Evolutionary conservation across 2,113 vertebrate species (phyloP), one percentile per base, ranked within the genome.

Genomic region (Mormoops blainvillei): DNA sequence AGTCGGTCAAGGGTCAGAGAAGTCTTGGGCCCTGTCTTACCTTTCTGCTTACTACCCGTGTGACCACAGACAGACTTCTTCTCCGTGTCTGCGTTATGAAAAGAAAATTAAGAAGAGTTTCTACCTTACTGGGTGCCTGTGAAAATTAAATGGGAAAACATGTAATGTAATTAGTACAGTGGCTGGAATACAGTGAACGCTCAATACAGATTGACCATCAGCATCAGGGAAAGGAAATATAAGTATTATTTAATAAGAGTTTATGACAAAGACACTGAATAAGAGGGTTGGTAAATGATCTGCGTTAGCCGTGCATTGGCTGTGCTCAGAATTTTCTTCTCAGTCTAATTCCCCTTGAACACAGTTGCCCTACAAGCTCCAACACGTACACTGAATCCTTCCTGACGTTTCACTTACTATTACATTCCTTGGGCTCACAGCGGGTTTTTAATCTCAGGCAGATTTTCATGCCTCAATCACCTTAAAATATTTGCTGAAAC

Each of bases 361-460:
- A 50, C 33, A 78, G 9, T 24, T 45, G 24, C 78, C 96, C 31
- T n/a, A 61, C 73, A 97, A 96, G 61, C 15, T 95, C 77, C 71
- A 54, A 92, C 87, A 95, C 93, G 45, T 65, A 77, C 38, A n/a
- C 0, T 20, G n/a, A 71, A 52, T 26, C 48, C n/a, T 63, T n/a
- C 38, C 71, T 96, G 77, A 96, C 76, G 90, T 96, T 97, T 96
- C 74, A 95, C 78, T 63, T 96, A 33, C 58, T 91, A 11, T 1
- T 36, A 78, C 38, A 76, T 78, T 94, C 20, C 1, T 16, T 33
- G 15, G 65, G 43, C 26, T 81, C 45, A 71, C 15, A 86, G 89
- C 43, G 82, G 56, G 43, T 33, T 97, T 88, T 77, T 95, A 90
- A 97, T 95, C 56, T 95, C 86, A 91, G 65, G 74, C 43, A 96